Percentiles rank a stretch among this genome's conserved stretches.
Evolutionary conservation across 92 coral and sea anemone genomes (phyloP).

Genomic region (Galaxea fascicularis): DNA sequence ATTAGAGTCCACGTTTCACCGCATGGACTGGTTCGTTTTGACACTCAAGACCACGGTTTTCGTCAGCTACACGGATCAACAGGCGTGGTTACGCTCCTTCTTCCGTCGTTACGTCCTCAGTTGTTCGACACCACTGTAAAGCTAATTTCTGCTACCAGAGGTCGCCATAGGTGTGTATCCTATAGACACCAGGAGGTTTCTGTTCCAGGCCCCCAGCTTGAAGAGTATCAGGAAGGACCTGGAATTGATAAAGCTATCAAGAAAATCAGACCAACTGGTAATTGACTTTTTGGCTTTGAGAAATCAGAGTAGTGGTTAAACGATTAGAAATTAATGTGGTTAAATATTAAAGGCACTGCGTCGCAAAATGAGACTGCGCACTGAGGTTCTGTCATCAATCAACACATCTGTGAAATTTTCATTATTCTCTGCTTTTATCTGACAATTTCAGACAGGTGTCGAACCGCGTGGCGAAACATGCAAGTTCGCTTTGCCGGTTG

Average conservation of each 20-base stretch:
- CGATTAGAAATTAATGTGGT: neutral
- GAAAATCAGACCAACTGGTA: constrained; percentile 20
- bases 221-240: constrained; percentile 30
- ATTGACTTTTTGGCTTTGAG: neutral
- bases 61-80: neutral
- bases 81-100: constrained; percentile 10
- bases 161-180: neutral
- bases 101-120: constrained; percentile 16
- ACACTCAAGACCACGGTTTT: neutral
- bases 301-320: no score
- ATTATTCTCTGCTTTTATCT: no score
- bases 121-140: neutral
- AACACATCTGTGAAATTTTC: no score
- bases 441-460: no score
- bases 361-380: no score
- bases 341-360: no score
- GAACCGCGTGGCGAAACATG: no score
- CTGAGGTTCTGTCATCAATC: no score
- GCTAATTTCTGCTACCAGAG: constrained; percentile 4
- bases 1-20: constrained; percentile 6
- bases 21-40: neutral
- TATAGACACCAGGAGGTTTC: neutral
- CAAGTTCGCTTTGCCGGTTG: no score
- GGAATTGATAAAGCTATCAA: constrained; percentile 26
- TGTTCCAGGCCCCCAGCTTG: constrained; percentile 30